Evolutionary conservation across 2,797 vertebrate species (phyloP).

Genomic region (Rhincodon typus): DNA sequence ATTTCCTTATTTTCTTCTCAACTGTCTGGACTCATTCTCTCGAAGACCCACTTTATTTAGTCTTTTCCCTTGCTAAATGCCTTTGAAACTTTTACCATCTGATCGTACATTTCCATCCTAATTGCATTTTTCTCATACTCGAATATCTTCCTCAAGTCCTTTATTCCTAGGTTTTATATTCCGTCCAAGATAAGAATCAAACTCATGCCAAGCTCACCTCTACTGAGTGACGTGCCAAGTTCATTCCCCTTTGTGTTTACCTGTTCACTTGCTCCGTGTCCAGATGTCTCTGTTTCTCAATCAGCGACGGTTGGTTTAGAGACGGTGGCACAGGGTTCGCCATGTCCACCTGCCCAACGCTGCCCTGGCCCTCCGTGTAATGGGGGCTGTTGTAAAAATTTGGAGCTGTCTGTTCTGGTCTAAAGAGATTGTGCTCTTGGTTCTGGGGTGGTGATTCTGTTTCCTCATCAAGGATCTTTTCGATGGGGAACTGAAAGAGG

Average conservation of each 20-base stretch:
- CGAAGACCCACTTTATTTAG: too few species aligned
- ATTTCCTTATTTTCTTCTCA: too few species aligned
- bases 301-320: slow-evolving; percentile 18
- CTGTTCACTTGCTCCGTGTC: slow-evolving; percentile 8
- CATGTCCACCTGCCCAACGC: neutral
- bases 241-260: neutral
- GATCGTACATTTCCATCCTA: too few species aligned
- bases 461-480: slow-evolving; percentile 71
- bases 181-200: neutral
- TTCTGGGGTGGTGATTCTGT: neutral
- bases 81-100: too few species aligned
- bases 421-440: slow-evolving; percentile 40
- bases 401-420: slow-evolving; percentile 33
- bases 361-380: slow-evolving; percentile 47
- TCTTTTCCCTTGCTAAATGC: too few species aligned
- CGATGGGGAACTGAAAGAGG: slow-evolving; percentile 67
- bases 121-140: too few species aligned
- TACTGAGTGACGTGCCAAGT: neutral
- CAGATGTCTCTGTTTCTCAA: neutral
- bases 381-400: slow-evolving; percentile 54
- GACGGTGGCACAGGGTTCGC: slow-evolving; percentile 42
- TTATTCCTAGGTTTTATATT: too few species aligned
- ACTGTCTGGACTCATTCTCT: too few species aligned
- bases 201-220: neutral
- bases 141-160: too few species aligned